A percentile compares a stretch with the other conserved stretches of the same genome.
These are phyloP conservation scores for Chromis chromis DNA, from an alignment of 2,797 vertebrate genomes.

Conservation along the genomic window DNA sequence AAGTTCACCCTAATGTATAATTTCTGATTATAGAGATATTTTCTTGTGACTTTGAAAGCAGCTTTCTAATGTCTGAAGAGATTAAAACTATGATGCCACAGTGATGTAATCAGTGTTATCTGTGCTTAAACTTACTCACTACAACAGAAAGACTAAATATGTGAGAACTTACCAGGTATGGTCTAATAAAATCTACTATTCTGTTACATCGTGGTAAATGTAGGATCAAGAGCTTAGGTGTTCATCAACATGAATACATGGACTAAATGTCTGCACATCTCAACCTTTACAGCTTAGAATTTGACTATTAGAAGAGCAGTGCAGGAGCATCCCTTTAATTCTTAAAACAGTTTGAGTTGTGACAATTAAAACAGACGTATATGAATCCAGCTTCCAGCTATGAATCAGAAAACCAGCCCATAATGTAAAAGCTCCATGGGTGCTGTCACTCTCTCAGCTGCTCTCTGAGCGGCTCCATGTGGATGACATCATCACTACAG, in stretches of 20 bases:
- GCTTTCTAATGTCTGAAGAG: background rate
- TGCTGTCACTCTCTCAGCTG: conserved; percentile 4
- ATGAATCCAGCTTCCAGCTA: conserved; percentile 13
- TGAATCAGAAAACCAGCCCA: background rate
- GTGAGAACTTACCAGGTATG: background rate
- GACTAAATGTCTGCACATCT: background rate
- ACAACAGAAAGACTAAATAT: background rate
- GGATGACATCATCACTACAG: conserved; percentile 52
- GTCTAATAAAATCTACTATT: background rate
- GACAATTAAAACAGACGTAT: background rate
- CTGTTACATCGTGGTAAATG: conserved; percentile 26
- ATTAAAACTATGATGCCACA: background rate
- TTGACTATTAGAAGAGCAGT: background rate
- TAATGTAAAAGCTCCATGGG: background rate
- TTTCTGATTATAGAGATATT: background rate
- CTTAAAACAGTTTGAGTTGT: background rate
- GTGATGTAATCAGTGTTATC: background rate
- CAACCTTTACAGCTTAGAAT: background rate
- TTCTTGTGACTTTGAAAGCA: background rate
- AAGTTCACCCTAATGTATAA: too few relatives aligned
- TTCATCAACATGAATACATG: too few relatives aligned
- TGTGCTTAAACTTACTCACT: too few relatives aligned
- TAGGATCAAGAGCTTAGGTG: background rate
- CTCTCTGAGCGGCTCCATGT: conserved; percentile 9
- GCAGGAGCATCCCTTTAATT: background rate